phyloP scores from a whole-genome alignment of 2,888 invertebrate genomes.

The Netelia fuscicornis region DNA sequence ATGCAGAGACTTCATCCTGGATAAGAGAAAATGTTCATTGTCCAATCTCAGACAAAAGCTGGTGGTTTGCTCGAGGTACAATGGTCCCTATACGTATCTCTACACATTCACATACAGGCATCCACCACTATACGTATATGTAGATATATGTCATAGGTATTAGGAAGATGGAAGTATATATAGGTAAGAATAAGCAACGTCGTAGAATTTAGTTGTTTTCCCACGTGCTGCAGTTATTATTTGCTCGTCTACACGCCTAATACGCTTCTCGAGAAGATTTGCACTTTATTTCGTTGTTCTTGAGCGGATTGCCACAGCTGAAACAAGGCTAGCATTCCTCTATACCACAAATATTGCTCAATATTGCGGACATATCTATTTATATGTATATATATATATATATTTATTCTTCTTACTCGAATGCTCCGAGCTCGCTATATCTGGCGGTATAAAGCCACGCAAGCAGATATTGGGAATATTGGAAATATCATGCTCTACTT shows the following conservation, averaged over 20 bases:
- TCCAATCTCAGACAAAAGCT: constrained; percentile 74
- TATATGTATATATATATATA: not conserved
- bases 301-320: constrained; percentile 43
- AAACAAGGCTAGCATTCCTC: constrained; percentile 22
- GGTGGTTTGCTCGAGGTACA: constrained; percentile 67
- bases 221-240: constrained; percentile 22
- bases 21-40: constrained; percentile 68
- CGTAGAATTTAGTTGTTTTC: constrained; percentile 12
- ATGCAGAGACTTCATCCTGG: constrained; percentile 16
- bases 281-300: constrained; percentile 8
- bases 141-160: constrained; percentile 6
- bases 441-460: constrained; percentile 51
- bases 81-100: constrained; percentile 40
- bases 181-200: constrained; percentile 19
- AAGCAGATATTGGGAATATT: constrained; percentile 74
- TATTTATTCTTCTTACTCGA: not conserved
- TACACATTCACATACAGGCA: not conserved
- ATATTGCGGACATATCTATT: not conserved
- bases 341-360: constrained; percentile 13
- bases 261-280: not conserved
- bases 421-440: constrained; percentile 26
- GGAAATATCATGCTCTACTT: constrained; percentile 80
- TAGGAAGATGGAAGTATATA: constrained; percentile 27
- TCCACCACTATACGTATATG: not conserved
- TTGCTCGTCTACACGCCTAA: constrained; percentile 12